Conservation (phyloP, 2,797 vertebrate species). For the Dendrocincla fuliginosa region DNA sequence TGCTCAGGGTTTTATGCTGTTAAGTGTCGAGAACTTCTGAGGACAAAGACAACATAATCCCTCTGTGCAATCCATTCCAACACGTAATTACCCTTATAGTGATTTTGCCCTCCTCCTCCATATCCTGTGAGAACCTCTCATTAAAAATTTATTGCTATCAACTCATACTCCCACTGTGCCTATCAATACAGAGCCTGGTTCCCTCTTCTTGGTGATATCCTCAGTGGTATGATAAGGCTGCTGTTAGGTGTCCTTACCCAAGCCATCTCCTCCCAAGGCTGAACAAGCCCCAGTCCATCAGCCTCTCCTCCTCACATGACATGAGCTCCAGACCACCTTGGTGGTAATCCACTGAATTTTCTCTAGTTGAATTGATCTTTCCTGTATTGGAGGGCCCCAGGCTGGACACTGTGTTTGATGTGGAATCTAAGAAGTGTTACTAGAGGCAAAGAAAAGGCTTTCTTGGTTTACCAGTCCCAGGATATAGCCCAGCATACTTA, state of each 20-base stretch:
- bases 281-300: neutral
- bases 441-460: neutral
- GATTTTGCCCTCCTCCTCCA: neutral
- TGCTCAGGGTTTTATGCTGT: neutral
- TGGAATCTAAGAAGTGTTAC: neutral
- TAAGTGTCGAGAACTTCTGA: neutral
- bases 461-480: neutral
- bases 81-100: neutral
- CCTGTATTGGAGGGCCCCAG: neutral
- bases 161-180: neutral
- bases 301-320: neutral
- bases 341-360: neutral
- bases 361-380: neutral
- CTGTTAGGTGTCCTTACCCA: neutral
- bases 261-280: neutral
- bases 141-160: neutral
- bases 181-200: neutral
- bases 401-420: neutral
- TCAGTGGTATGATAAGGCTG: neutral
- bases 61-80: neutral
- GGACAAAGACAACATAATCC: neutral
- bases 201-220: neutral
- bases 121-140: neutral
- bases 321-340: neutral
- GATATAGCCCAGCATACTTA: neutral